phyloP scores from a whole-genome alignment of 2,113 vertebrate species.

The Phrynosoma platyrhinos region DNA sequence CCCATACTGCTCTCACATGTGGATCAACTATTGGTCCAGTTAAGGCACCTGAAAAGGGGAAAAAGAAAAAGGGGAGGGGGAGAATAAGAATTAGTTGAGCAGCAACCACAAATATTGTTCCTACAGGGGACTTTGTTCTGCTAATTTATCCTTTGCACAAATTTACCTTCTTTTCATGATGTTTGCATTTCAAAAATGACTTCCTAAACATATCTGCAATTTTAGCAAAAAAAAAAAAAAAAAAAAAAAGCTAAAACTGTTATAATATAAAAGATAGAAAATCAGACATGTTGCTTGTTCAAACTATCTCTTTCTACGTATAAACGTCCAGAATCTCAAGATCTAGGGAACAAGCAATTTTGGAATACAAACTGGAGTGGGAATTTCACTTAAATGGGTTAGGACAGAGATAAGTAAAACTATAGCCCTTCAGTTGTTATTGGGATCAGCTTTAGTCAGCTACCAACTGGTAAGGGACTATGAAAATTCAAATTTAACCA shows the following conservation, averaged over 20 bases:
- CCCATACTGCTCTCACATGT: conserved; percentile 89
- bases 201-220: neutral
- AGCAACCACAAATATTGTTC: neutral
- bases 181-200: neutral
- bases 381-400: neutral
- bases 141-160: neutral
- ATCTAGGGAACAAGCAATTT: neutral
- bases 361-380: neutral
- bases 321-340: neutral
- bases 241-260: neutral
- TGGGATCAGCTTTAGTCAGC: no score
- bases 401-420: neutral
- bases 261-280: neutral
- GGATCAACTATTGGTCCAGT: conserved; percentile 90
- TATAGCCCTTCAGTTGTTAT: no score
- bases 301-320: neutral
- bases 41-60: conserved; percentile 82
- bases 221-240: no score
- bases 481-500: no score
- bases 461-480: no score
- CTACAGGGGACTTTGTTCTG: neutral
- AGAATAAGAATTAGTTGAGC: neutral
- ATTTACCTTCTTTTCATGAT: no score
- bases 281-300: neutral
- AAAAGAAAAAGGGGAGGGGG: neutral